Conservation (phyloP, 2,797 vertebrate genomes). For the Peromyscus eremicus region DNA sequence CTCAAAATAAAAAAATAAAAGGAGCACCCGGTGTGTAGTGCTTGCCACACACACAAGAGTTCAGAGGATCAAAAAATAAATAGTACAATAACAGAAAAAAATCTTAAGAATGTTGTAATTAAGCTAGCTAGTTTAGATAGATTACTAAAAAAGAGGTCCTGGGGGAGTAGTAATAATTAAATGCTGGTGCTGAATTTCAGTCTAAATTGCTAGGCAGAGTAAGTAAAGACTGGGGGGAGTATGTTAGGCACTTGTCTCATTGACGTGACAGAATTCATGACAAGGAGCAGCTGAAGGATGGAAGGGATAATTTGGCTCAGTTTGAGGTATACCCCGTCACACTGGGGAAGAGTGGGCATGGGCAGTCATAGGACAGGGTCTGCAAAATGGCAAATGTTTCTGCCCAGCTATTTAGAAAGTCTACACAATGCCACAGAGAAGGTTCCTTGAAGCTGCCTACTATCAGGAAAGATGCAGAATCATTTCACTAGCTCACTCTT, state of each 20-base stretch:
- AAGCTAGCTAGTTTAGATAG: not conserved
- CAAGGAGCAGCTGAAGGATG: not conserved
- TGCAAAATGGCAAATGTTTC: not conserved
- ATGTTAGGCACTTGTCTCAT: not conserved
- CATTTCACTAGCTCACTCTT: not conserved
- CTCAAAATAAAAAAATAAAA: not conserved
- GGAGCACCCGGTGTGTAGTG: not conserved
- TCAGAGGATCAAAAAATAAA: not conserved
- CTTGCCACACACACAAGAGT: not conserved
- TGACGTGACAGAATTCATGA: not conserved
- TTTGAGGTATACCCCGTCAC: not conserved
- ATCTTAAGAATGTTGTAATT: not conserved
- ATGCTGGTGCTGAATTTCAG: not conserved
- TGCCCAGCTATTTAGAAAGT: not conserved
- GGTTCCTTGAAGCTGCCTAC: not conserved
- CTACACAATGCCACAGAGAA: not conserved
- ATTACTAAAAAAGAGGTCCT: not conserved
- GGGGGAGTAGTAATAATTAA: not conserved
- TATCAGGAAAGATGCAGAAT: not conserved
- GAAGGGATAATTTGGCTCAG: not conserved
- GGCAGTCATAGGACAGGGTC: fast-evolving
- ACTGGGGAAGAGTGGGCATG: not conserved
- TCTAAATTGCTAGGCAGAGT: not conserved
- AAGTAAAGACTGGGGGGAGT: not conserved
- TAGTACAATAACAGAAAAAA: not conserved